Evolutionary conservation across 1,140 invertebrate genomes (phyloP), one percentile per base, ranked within the genome.

Genomic region (Theocolax elegans): DNA sequence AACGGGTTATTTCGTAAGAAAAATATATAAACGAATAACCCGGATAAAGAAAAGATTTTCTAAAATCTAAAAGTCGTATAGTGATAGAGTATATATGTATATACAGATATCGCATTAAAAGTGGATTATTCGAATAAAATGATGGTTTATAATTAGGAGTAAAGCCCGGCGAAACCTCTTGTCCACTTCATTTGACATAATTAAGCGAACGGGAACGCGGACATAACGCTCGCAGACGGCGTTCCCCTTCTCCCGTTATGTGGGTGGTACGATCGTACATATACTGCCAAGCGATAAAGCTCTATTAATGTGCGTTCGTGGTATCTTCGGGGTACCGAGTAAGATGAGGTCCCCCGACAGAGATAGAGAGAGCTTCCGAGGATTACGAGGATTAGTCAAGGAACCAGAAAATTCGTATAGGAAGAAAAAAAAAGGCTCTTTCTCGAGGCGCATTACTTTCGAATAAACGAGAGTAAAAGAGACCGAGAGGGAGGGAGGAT

Each of bases 161-260:
- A 25, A 21, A 42, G 44, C 27, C 44, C 42, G 49, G 56, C n/a
- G n/a, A n/a, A 65, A 48, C 49, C 35, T 31, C 31, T 44, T 44
- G 70, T 72, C 71, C 71, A 73, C 74, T 77, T 75, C 76, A 75
- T 75, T 78, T 75, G 72, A 74, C 74, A 78, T 75, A 77, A 78
- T 79, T 78, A 79, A 72, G 67, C 59, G 64, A 46, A 75, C 69
- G 71, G 67, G 7, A 69, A 56, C 25, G 48, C 12, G 31, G 25
- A 53, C 19, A 63, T 49, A 60, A 53, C 27, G n/a, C n/a, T 53
- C 13, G 2, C 25, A 27, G 65, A 40, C 51, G 4, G 44, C 21
- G 31, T 17, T 42, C 40, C 72, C 64, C 76, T 72, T 69, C 70
- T 75, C n/a, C n/a, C n/a, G n/a, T n/a, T n/a, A n/a, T n/a, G n/a